A percentile compares a stretch with the other conserved stretches of the same genome.
Evolutionary conservation across 2,113 vertebrate species (phyloP).

Genomic region (Chroicocephalus ridibundus): DNA sequence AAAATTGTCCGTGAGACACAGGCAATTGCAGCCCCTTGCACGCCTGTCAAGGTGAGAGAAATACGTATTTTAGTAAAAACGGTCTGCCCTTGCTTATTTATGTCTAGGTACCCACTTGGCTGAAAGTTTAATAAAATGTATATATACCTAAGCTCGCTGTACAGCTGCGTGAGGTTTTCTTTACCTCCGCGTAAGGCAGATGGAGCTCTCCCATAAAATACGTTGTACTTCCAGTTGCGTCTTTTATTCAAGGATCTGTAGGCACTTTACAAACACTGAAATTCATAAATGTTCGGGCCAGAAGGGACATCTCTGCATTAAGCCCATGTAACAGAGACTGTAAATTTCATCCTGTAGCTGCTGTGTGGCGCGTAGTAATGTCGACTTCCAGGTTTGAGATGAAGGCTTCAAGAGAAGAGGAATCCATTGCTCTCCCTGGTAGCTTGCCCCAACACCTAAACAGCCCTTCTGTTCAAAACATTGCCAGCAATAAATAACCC

Average conservation of each 20-base stretch:
- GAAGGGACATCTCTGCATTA: background rate
- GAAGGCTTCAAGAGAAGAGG: background rate
- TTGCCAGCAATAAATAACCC: background rate
- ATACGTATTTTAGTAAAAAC: constrained; percentile 21
- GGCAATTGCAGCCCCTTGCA: background rate
- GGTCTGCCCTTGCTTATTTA: background rate
- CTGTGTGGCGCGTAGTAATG: background rate
- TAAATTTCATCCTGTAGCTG: background rate
- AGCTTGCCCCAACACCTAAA: background rate
- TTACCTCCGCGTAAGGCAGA: fast-evolving
- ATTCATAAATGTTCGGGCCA: background rate
- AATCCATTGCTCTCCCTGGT: background rate
- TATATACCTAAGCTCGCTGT: background rate
- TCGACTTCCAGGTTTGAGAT: background rate
- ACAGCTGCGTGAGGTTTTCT: background rate
- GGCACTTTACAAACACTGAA: background rate
- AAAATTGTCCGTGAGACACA: constrained; percentile 40
- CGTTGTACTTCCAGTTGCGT: background rate
- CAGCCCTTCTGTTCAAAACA: background rate
- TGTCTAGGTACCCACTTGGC: background rate
- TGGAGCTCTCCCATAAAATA: background rate
- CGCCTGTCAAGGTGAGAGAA: background rate
- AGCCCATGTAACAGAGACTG: background rate
- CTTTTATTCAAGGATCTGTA: background rate
- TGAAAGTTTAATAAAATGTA: constrained; percentile 4